Conservation (phyloP, 37 sponge, comb jelly and placozoan genomes). For the Spongilla lacustris region DNA sequence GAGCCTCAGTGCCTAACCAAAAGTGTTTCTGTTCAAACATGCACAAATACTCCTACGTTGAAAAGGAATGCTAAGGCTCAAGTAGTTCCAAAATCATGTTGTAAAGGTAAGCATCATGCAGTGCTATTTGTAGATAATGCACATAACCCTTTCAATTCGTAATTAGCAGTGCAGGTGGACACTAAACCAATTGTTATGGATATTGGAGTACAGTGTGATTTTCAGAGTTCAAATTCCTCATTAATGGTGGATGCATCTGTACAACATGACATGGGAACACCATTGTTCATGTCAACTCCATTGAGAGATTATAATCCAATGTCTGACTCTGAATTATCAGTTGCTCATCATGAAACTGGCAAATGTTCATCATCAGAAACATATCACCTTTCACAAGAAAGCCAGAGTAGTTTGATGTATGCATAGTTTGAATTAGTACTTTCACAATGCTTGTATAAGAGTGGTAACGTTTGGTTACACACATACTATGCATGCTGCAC, state of each 20-base stretch:
- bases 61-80: background rate
- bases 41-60: background rate
- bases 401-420: too few species aligned
- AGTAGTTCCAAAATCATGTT: too few species aligned
- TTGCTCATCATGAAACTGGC: constrained; percentile 12
- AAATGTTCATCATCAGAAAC: too few species aligned
- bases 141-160: too few species aligned
- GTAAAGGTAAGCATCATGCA: background rate
- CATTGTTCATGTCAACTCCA: background rate
- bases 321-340: constrained; percentile 17
- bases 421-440: background rate
- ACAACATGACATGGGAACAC: constrained; percentile 1
- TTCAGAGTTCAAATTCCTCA: background rate
- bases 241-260: background rate
- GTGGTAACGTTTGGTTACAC: background rate
- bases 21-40: constrained; percentile 9
- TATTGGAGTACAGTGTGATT: constrained; percentile 11
- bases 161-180: background rate
- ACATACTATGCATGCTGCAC: background rate
- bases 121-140: background rate
- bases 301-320: background rate
- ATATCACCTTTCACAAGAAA: too few species aligned
- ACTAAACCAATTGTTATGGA: background rate
- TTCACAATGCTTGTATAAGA: background rate
- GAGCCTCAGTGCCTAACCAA: background rate